A percentile compares a stretch with the other conserved stretches of the same genome.
phyloP scores from a whole-genome alignment of 2,113 vertebrate genomes.

The Oostethus manadensis region DNA sequence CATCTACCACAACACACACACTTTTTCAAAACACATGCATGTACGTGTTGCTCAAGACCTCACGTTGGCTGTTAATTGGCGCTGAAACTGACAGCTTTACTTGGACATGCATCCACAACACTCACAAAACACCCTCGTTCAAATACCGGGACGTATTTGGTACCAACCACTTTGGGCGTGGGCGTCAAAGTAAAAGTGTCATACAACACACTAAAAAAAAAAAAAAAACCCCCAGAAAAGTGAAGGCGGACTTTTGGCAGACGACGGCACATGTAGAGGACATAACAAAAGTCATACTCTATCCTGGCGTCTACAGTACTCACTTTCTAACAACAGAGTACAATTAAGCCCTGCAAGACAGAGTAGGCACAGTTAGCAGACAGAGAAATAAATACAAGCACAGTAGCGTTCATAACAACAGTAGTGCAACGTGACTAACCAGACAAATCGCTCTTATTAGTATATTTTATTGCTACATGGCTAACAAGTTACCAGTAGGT shows the following conservation, averaged over 20 bases:
- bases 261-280: conserved; percentile 14
- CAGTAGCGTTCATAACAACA: background rate
- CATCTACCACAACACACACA: conserved; percentile 65
- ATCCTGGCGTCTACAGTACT: conserved; percentile 63
- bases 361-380: conserved; percentile 70
- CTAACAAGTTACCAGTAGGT: too few relatives aligned
- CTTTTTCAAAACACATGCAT: too few relatives aligned
- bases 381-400: background rate
- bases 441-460: too few relatives aligned
- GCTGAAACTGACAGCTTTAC: background rate
- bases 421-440: too few relatives aligned
- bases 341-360: conserved; percentile 88
- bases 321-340: conserved; percentile 91
- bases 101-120: conserved; percentile 2
- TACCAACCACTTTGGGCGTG: background rate
- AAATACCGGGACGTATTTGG: conserved; percentile 43
- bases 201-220: background rate
- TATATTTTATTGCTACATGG: too few relatives aligned
- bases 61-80: too few relatives aligned
- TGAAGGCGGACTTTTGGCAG: conserved; percentile 11
- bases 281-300: conserved; percentile 33
- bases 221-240: background rate
- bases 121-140: conserved; percentile 27
- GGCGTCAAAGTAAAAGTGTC: too few relatives aligned
- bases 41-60: too few relatives aligned